Evolutionary conservation across 2,797 vertebrate species (phyloP).

Genomic region (Acomys russatus): DNA sequence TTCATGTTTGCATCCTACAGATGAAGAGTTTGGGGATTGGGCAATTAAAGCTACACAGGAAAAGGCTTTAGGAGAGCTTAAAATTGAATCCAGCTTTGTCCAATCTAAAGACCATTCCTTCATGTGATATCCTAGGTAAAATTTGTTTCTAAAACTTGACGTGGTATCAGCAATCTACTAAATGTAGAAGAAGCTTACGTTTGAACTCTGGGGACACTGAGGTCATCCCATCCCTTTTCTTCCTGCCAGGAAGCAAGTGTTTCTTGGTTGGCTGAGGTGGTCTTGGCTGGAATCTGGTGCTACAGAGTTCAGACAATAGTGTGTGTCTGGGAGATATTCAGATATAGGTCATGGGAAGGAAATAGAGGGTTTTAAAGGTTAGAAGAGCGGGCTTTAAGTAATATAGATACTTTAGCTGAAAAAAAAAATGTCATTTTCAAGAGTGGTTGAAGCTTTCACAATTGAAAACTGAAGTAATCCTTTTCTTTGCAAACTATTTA

Average conservation of each 20-base stretch:
- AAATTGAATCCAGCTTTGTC: neutral
- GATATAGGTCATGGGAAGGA: slow-evolving; percentile 41
- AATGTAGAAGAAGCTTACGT: neutral
- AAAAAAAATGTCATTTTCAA: neutral
- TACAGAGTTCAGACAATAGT: slow-evolving; percentile 37
- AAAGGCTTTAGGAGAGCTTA: neutral
- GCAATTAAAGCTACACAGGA: neutral
- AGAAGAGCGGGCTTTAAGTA: neutral
- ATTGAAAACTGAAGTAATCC: slow-evolving; percentile 33
- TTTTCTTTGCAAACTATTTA: slow-evolving; percentile 29
- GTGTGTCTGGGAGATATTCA: neutral
- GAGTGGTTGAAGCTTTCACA: neutral
- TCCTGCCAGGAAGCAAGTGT: neutral
- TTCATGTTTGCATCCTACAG: neutral
- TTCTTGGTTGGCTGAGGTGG: neutral
- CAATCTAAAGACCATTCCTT: neutral
- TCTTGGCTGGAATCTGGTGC: neutral
- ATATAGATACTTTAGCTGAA: neutral
- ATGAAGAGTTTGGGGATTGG: neutral
- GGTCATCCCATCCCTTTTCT: neutral
- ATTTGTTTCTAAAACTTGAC: neutral
- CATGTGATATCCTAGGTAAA: neutral
- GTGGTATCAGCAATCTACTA: neutral
- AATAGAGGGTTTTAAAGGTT: slow-evolving; percentile 20
- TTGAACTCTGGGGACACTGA: neutral